A percentile compares a stretch with the other conserved stretches of the same genome.
Conservation (phyloP, 2,797 vertebrate species). For the Acanthurus lineatus region DNA sequence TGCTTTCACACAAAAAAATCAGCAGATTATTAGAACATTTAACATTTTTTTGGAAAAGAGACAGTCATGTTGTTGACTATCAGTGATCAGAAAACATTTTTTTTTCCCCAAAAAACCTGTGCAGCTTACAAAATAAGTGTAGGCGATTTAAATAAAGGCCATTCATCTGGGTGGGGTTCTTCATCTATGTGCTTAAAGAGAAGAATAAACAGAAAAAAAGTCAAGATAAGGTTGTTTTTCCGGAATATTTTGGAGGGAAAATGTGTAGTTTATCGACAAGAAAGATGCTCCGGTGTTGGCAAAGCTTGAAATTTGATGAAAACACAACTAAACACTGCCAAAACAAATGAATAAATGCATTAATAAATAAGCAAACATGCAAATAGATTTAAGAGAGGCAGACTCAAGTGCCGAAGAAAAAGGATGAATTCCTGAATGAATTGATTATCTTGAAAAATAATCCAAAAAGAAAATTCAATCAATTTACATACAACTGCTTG, state of each 20-base stretch:
- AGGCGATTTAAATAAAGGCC: neutral
- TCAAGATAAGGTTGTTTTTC: neutral
- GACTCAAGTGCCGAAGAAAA: neutral
- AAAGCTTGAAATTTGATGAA: slow-evolving; percentile 23
- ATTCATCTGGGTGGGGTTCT: neutral
- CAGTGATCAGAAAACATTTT: neutral
- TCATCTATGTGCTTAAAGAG: neutral
- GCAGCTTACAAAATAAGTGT: neutral
- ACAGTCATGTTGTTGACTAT: neutral
- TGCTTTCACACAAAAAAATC: slow-evolving; percentile 5
- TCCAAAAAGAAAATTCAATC: neutral
- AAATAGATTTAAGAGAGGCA: neutral
- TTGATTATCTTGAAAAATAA: neutral
- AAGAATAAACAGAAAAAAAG: neutral
- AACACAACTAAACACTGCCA: neutral
- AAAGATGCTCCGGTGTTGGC: neutral
- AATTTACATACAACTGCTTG: neutral
- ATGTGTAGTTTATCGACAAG: no score
- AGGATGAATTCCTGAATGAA: slow-evolving; percentile 6
- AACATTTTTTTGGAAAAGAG: slow-evolving; percentile 14
- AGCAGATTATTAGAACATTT: slow-evolving; percentile 5
- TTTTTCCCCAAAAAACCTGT: neutral
- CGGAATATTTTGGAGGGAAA: no score
- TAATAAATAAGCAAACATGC: no score
- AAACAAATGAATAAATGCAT: no score